A percentile compares a stretch with the other conserved stretches of the same genome.
These are phyloP conservation scores for Ephestia elutella DNA, from an alignment of 1,140 invertebrate genomes.

Conservation along the genomic window DNA sequence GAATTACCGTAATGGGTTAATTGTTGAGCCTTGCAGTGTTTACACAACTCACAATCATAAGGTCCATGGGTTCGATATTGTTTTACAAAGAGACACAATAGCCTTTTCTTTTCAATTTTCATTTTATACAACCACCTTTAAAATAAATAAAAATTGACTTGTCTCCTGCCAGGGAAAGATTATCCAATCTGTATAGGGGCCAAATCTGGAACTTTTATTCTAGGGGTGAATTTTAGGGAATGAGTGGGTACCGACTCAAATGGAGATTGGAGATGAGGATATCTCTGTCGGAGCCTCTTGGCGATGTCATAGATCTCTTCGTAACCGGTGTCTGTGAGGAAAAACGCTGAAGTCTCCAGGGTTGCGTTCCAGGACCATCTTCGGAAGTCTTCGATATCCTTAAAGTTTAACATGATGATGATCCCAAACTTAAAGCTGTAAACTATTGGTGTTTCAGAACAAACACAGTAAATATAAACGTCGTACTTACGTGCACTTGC, in stretches of 20 bases:
- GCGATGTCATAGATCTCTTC: slow-evolving; percentile 51
- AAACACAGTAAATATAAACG: no score
- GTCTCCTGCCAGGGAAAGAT: no score
- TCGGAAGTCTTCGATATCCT: slow-evolving; percentile 51
- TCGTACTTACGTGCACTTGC: no score
- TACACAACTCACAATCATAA: not conserved
- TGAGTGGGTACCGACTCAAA: no score
- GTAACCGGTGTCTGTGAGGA: slow-evolving; percentile 48
- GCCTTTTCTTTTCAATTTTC: no score
- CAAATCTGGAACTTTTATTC: no score
- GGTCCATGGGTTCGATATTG: not conserved
- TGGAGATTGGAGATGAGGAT: slow-evolving; percentile 15
- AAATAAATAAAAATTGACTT: no score
- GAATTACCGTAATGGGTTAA: not conserved
- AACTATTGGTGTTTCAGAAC: no score
- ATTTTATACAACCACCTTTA: no score
- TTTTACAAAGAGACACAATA: not conserved
- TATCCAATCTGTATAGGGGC: no score
- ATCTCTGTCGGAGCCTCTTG: slow-evolving; percentile 28
- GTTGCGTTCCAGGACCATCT: slow-evolving; percentile 50
- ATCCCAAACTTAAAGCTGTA: no score
- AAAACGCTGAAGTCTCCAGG: slow-evolving; percentile 35
- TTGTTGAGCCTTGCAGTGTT: not conserved
- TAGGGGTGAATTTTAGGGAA: no score
- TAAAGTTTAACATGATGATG: not conserved